Base-by-base conservation (phyloP, 2,888 invertebrate species). In the Cosmia trapezina region DNA sequence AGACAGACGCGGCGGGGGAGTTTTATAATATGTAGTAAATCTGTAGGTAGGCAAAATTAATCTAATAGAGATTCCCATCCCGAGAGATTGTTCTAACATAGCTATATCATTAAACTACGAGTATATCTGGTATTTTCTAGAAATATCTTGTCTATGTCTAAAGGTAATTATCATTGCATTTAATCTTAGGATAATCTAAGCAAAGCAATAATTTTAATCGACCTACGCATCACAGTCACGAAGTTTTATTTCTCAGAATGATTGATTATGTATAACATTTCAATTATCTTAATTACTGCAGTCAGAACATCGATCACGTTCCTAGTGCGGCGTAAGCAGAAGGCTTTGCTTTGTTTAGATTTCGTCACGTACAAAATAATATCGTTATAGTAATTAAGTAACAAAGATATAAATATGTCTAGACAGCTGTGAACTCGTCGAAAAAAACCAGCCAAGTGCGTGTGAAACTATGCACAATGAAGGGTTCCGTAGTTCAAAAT, bases 221-320 rank as follows among this genome's bases (percentile, higher is more conserved):
- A 64, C 0, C 14, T 19, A 69, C 28, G n/a, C 6, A 43, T 33
- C 19, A 22, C 8, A 59, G 63, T 74, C 78, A 81, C 75, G 81
- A 81, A 63, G 65, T 37, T 53, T 61, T 62, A 51, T 54, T 75
- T 78, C 74, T 66, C 11, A 78, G 78, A 75, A 81, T 17, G 4
- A 11, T 19, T 54, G 56, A 57, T 73, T 60, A 60, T 7, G 4
- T 33, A 70, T 33, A 56, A 51, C 3, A 53, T 54, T 61, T 22
- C 2, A 63, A 56, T 41, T 68, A 78, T 65, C 9, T 74, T 63
- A 73, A 70, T 70, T 70, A 65, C 19, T 62, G 22, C 4, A 51
- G 33, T 64, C 12, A 41, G 19, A 43, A 47, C 17, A 71, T 53
- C 37, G 37, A 51, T 60, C 77, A 80, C 59, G 77, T 81, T 45